A percentile compares a stretch with the other conserved stretches of the same genome.
phyloP scores from a whole-genome alignment of 2,888 invertebrate species.

The Drosophila anomelani region DNA sequence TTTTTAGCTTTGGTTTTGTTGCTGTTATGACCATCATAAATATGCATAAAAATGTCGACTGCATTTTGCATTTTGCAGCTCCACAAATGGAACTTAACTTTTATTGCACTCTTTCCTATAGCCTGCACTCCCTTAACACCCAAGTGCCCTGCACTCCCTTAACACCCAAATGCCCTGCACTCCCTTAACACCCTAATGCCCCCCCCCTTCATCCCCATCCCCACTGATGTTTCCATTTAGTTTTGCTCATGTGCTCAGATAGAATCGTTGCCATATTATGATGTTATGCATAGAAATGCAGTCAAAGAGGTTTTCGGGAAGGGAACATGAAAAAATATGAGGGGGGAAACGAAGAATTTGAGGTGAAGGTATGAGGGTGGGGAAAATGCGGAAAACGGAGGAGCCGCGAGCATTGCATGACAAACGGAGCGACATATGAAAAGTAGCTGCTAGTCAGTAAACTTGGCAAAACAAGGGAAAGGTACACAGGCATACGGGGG shows the following conservation, averaged over 20 bases:
- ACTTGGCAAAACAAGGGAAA: constrained; percentile 22
- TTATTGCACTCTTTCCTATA: constrained; percentile 30
- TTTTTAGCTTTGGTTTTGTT: constrained; percentile 5
- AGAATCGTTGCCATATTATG: constrained; percentile 62
- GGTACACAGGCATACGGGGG: background rate
- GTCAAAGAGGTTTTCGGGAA: constrained; percentile 10
- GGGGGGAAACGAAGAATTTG: background rate
- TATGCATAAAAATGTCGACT: constrained; percentile 74
- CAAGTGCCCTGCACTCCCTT: background rate
- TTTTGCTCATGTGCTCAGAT: constrained; percentile 52
- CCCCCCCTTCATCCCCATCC: background rate
- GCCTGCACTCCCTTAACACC: background rate
- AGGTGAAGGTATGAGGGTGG: background rate
- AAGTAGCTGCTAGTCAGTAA: constrained; percentile 51
- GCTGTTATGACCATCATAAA: constrained; percentile 60
- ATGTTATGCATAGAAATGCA: constrained; percentile 63
- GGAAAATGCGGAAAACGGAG: constrained; percentile 4
- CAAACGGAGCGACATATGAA: constrained; percentile 65
- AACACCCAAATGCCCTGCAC: background rate
- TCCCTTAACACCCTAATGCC: background rate
- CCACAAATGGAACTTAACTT: constrained; percentile 50
- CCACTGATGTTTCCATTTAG: constrained; percentile 62
- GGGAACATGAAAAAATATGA: background rate
- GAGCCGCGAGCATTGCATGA: constrained; percentile 53
- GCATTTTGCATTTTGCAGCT: constrained; percentile 56